Evolutionary conservation across 2,797 vertebrate species (phyloP).

Genomic region (Muraenolepis orangiensis): DNA sequence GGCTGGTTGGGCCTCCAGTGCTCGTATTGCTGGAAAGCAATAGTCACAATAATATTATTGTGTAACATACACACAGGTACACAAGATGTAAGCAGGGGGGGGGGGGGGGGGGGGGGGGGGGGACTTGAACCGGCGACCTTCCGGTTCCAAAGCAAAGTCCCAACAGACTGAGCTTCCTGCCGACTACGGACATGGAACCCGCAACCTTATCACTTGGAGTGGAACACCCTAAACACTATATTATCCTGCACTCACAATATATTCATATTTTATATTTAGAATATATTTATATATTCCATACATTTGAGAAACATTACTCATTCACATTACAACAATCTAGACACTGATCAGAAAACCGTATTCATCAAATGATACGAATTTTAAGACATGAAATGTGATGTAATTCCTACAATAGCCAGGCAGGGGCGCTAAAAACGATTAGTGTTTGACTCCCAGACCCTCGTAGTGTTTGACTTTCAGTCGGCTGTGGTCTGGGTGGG

Average conservation of each 20-base stretch:
- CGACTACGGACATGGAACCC: neutral
- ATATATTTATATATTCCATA: too few relatives aligned
- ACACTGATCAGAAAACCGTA: neutral
- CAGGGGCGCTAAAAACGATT: conserved; percentile 25
- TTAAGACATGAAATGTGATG: conserved; percentile 17
- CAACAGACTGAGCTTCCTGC: too few relatives aligned
- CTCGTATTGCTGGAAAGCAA: conserved; percentile 86
- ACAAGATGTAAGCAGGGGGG: neutral
- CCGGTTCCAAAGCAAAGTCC: too few relatives aligned
- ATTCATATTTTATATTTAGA: too few relatives aligned
- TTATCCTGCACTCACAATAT: too few relatives aligned
- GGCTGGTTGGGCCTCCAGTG: conserved; percentile 95
- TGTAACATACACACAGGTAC: neutral
- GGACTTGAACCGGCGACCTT: too few relatives aligned
- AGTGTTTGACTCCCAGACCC: neutral
- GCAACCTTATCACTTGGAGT: too few relatives aligned
- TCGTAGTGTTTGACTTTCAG: neutral
- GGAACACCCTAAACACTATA: neutral
- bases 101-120: neutral
- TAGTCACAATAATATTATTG: neutral
- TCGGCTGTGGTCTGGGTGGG: neutral
- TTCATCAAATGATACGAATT: neutral
- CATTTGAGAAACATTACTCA: neutral
- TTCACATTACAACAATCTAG: neutral
- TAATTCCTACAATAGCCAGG: conserved; percentile 32